These are phyloP conservation scores for Elegia similella DNA, from an alignment of 2,888 invertebrate genomes.

Conservation along the genomic window DNA sequence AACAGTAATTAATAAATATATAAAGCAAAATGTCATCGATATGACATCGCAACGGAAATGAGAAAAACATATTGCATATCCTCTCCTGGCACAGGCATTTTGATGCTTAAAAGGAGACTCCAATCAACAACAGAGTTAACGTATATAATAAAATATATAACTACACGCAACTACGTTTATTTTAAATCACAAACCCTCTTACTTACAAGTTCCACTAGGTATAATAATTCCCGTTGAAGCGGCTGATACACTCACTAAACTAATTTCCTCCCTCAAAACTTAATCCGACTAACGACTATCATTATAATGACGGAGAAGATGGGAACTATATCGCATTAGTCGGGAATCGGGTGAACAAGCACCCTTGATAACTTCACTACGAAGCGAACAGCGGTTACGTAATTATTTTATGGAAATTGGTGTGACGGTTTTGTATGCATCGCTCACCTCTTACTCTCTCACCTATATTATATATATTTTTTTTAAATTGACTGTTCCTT, in stretches of 20 bases:
- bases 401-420: not conserved
- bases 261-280: conserved; percentile 26
- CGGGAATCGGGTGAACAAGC: conserved; percentile 15
- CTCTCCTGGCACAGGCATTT: too few relatives aligned
- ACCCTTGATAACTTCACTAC: conserved; percentile 13
- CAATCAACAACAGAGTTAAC: too few relatives aligned
- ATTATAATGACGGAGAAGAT: conserved; percentile 21
- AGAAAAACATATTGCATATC: too few relatives aligned
- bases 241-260: conserved; percentile 19
- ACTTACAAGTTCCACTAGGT: not conserved
- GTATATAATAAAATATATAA: too few relatives aligned
- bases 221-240: conserved; percentile 4
- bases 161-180: too few relatives aligned
- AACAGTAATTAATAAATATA: too few relatives aligned
- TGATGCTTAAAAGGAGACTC: too few relatives aligned
- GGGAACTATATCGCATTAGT: conserved; percentile 17
- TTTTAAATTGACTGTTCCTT: too few relatives aligned
- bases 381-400: conserved; percentile 2
- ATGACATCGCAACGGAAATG: too few relatives aligned
- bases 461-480: too few relatives aligned
- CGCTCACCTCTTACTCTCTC: too few relatives aligned
- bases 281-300: conserved; percentile 25
- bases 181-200: not conserved
- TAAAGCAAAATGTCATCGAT: too few relatives aligned
- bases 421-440: not conserved